Base-by-base conservation (phyloP, 2,113 vertebrate species). In the Saguinus midas region DNA sequence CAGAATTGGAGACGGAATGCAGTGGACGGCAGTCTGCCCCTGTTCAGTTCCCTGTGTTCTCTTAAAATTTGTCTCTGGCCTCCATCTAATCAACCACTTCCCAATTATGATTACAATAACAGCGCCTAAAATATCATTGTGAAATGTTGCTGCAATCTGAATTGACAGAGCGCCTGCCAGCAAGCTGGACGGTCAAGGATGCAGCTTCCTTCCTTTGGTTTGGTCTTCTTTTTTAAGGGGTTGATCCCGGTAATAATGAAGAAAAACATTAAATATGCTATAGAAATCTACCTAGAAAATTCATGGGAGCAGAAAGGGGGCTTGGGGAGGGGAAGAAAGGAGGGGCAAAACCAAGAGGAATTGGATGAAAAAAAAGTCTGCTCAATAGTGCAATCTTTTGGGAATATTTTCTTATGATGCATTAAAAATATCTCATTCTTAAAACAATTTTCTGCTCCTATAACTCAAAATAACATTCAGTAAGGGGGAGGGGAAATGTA, bases 391-490 rank as follows among this genome's bases (percentile, higher is more conserved):
- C n/a, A 95, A 6, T 90, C 58, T 92, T 97, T 95, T 0, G 37
- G 87, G 78, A 92, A 96, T 96, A 92, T 95, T 95, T 90, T 96
- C 79, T 95, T 90, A 45, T 96, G 72, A 83, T 87, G n/a, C 76
- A 92, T 97, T 95, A 97, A 95, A 96, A 96, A 96, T 96, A 96
- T 94, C 76, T 96, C 94, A 91, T 96, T 96, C 95, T 97, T 93
- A 91, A 92, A 92, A 96, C 79, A 96, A 90, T 92, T 92, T 97
- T 98, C 95, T 98, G 90, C 95, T 97, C 55, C 80, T 82, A 29
- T 96, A 97, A 91, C 93, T 96, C 91, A 96, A 98, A 98, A 97
- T 95, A 97, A 84, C 40, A 0, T 87, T 97, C 73, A 64, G 45
- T 50, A 73, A 91, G 57, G 84, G 93, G 91, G 75, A 76, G 72